phyloP scores from a whole-genome alignment of 2,888 invertebrate genomes.

The Penaeus monodon region DNA sequence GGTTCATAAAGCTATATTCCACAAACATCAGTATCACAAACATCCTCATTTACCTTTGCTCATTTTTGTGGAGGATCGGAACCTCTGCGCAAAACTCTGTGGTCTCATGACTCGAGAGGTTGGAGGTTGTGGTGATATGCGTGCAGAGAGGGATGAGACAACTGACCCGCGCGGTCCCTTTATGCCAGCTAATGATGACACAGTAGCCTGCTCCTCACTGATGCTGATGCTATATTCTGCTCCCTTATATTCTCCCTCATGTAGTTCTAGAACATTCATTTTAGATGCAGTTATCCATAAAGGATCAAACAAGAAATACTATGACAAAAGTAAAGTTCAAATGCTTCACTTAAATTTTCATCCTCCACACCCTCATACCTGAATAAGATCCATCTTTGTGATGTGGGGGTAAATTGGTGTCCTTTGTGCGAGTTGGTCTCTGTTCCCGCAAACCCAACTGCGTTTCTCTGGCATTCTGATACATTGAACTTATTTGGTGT shows the following conservation, averaged over 20 bases:
- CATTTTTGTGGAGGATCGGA: slow-evolving; percentile 86
- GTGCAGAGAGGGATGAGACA: slow-evolving; percentile 62
- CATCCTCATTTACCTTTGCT: slow-evolving; percentile 48
- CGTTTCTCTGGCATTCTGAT: slow-evolving; percentile 95
- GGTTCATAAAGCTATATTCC: no score
- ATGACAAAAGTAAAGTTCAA: no score
- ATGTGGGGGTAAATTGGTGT: slow-evolving; percentile 62
- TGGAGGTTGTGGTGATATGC: slow-evolving; percentile 58
- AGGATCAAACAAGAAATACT: no score
- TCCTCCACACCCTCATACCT: slow-evolving; percentile 69
- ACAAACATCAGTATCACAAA: background rate
- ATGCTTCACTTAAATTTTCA: background rate
- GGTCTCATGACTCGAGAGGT: slow-evolving; percentile 73
- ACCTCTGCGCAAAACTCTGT: slow-evolving; percentile 89
- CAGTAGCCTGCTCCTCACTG: slow-evolving; percentile 62
- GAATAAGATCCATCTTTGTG: slow-evolving; percentile 77
- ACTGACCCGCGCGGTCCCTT: slow-evolving; percentile 64
- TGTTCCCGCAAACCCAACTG: slow-evolving; percentile 89
- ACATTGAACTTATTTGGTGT: slow-evolving; percentile 97
- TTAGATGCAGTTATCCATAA: no score
- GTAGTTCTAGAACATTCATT: slow-evolving; percentile 76
- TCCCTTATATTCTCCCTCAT: slow-evolving; percentile 70
- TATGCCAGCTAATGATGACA: slow-evolving; percentile 61
- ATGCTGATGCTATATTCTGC: slow-evolving; percentile 62
- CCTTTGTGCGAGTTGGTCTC: slow-evolving; percentile 68